Evolutionary conservation across 2,113 vertebrate genomes (phyloP).

Genomic region (Thalassoma bifasciatum): DNA sequence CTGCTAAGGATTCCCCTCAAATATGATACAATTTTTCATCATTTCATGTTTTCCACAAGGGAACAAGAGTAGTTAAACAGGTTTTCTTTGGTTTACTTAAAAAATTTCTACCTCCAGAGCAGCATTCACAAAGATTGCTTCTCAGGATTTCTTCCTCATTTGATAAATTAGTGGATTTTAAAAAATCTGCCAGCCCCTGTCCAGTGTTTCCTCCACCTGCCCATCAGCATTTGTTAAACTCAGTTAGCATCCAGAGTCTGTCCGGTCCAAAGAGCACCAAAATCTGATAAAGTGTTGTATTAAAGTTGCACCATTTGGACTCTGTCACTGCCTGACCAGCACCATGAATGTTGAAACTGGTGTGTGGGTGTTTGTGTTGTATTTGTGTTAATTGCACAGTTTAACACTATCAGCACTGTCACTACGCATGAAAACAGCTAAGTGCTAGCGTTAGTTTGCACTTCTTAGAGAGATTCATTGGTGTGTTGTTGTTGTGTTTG

Average conservation of each 20-base stretch:
- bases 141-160: neutral
- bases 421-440: constrained; percentile 46
- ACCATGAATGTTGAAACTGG: constrained; percentile 58
- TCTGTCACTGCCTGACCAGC: constrained; percentile 64
- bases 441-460: constrained; percentile 28
- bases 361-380: constrained; percentile 31
- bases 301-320: constrained; percentile 69
- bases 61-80: too few species aligned
- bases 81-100: neutral
- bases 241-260: constrained; percentile 49
- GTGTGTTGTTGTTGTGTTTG: constrained; percentile 48
- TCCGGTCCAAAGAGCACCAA: constrained; percentile 71
- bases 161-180: neutral
- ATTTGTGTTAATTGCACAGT: constrained; percentile 49
- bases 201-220: constrained; percentile 27
- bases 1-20: too few species aligned
- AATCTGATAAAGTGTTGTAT: constrained; percentile 58
- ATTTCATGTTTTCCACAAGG: constrained; percentile 45
- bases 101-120: neutral
- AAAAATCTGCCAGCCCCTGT: neutral
- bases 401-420: constrained; percentile 47
- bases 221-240: constrained; percentile 21
- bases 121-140: too few species aligned
- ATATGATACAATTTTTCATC: constrained; percentile 12
- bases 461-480: constrained; percentile 34